phyloP scores from a whole-genome alignment of 2,113 vertebrate species.

The Lutjanus erythropterus region DNA sequence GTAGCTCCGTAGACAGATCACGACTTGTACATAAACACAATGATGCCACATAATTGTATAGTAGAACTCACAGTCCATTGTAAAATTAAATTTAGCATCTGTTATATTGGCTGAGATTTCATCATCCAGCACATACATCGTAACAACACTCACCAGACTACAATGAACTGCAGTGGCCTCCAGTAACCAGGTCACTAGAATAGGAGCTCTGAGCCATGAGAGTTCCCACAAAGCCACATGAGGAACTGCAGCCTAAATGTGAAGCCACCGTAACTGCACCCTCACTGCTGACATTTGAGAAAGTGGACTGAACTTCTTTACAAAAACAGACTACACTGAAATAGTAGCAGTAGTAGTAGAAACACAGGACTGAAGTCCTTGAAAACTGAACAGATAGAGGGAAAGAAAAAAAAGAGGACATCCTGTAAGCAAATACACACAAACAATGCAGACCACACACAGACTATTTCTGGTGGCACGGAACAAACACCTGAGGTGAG shows the following conservation, averaged over 20 bases:
- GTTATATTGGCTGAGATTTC: neutral
- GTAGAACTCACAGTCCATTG: neutral
- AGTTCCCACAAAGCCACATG: conserved; percentile 17
- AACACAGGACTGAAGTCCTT: neutral
- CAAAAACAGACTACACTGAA: neutral
- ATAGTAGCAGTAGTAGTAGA: neutral
- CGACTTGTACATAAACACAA: neutral
- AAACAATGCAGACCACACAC: neutral
- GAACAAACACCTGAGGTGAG: conserved; percentile 29
- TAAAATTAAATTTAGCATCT: neutral
- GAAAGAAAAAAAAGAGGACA: neutral
- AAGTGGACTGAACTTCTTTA: neutral
- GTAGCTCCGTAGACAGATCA: conserved; percentile 5
- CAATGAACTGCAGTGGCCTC: neutral
- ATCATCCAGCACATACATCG: neutral
- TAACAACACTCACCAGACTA: neutral
- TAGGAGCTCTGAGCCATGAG: conserved; percentile 14
- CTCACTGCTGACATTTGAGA: conserved; percentile 21
- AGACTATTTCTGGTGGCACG: neutral
- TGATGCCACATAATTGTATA: neutral
- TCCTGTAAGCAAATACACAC: conserved; percentile 16
- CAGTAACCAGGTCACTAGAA: conserved; percentile 41
- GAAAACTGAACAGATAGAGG: neutral
- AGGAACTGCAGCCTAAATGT: conserved; percentile 15
- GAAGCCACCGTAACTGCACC: conserved; percentile 11